A percentile compares a stretch with the other conserved stretches of the same genome.
phyloP scores from a whole-genome alignment of 2,797 vertebrate species.

The Cryptoprocta ferox region DNA sequence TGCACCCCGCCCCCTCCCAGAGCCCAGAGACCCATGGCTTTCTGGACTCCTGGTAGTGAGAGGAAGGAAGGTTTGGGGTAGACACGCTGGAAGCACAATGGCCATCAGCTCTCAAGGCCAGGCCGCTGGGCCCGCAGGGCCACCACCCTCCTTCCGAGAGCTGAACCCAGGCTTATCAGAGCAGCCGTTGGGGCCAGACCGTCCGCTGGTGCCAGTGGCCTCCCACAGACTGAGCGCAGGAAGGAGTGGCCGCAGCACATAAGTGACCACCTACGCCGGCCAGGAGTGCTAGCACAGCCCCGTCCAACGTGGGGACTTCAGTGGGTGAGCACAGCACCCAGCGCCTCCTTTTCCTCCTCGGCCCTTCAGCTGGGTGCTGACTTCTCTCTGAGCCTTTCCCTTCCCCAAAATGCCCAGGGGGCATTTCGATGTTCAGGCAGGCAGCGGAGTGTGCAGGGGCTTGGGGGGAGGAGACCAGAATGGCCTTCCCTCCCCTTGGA shows the following conservation, averaged over 20 bases:
- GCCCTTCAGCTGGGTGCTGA: neutral
- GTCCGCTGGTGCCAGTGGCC: neutral
- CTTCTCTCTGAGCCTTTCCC: neutral
- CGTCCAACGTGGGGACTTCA: conserved; percentile 68
- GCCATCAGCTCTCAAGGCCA: conserved; percentile 57
- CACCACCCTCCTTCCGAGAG: conserved; percentile 80
- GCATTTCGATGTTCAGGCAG: neutral
- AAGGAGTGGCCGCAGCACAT: conserved; percentile 76
- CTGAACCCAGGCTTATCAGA: conserved; percentile 78
- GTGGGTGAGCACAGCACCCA: conserved; percentile 61
- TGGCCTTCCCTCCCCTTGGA: neutral
- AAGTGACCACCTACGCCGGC: conserved; percentile 80
- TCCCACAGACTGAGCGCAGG: conserved; percentile 62
- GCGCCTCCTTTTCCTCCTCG: conserved; percentile 37
- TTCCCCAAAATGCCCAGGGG: neutral
- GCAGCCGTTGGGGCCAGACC: neutral
- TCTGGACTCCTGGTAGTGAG: conserved; percentile 84
- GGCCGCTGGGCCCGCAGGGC: conserved; percentile 80
- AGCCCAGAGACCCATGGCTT: conserved; percentile 78
- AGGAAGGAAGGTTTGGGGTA: conserved; percentile 85
- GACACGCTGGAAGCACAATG: conserved; percentile 83
- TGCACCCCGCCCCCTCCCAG: neutral
- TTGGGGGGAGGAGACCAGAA: neutral
- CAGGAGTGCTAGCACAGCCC: conserved; percentile 71
- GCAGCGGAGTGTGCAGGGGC: neutral